Conservation (phyloP, 37 sponge, comb jelly and placozoan species). For the Oscarella lobularis region DNA sequence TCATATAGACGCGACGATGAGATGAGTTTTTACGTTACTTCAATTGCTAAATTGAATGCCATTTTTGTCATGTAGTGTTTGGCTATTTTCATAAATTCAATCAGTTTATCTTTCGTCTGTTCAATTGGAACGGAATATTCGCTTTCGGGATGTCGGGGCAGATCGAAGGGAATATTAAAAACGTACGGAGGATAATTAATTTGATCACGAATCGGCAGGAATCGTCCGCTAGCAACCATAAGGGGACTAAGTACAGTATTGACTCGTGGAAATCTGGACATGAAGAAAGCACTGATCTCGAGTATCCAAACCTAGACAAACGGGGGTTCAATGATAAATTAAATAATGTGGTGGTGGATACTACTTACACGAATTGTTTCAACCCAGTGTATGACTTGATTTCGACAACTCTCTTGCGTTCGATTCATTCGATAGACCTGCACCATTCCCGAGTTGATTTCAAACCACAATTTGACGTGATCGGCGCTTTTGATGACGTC, state of each 20-base stretch:
- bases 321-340: no score
- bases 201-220: background rate
- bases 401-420: no score
- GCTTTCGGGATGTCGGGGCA: background rate
- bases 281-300: background rate
- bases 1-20: background rate
- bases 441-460: background rate
- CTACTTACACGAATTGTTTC: no score
- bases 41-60: background rate
- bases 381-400: no score
- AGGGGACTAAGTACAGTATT: background rate
- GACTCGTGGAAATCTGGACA: background rate
- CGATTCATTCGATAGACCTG: background rate
- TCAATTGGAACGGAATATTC: background rate
- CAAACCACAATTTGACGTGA: constrained; percentile 2
- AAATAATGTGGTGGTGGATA: no score
- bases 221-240: background rate
- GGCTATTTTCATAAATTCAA: background rate
- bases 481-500: background rate
- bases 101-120: background rate
- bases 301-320: background rate
- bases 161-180: background rate
- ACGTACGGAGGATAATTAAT: background rate
- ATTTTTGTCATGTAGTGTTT: background rate
- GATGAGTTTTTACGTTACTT: no score